phyloP scores from a whole-genome alignment of 53 echinoderm and acorn worm genomes.

The Stichopus horrens region DNA sequence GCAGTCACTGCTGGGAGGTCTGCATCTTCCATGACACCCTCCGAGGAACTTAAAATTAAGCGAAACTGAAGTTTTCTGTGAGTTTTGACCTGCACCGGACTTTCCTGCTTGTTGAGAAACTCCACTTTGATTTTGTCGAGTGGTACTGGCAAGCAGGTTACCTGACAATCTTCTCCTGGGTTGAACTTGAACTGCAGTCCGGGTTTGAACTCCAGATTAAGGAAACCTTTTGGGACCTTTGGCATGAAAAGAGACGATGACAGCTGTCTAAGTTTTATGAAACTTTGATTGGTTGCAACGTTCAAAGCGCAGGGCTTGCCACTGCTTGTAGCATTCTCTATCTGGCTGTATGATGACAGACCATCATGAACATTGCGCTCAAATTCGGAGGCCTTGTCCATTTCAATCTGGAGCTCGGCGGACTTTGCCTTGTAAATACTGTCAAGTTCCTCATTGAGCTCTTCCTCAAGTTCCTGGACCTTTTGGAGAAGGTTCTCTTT shows the following conservation, averaged over 20 bases:
- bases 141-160: conserved; percentile 21
- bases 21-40: conserved; percentile 2
- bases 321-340: conserved; percentile 38
- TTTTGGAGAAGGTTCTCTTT: conserved; percentile 29
- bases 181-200: conserved; percentile 23
- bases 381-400: conserved; percentile 31
- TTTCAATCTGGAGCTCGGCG: conserved; percentile 21
- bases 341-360: neutral
- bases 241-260: neutral
- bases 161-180: conserved; percentile 7
- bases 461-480: conserved; percentile 28
- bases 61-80: conserved; percentile 37
- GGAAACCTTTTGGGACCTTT: conserved; percentile 13
- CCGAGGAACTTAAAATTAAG: neutral
- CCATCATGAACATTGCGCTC: conserved; percentile 36
- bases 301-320: conserved; percentile 38
- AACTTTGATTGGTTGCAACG: conserved; percentile 6
- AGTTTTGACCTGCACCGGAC: conserved; percentile 39
- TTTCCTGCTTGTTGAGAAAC: neutral
- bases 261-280: conserved; percentile 22
- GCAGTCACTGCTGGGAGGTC: conserved; percentile 37
- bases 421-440: conserved; percentile 28
- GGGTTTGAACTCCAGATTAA: conserved; percentile 40
- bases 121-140: conserved; percentile 22
- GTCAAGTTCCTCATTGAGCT: conserved; percentile 14